These are phyloP conservation scores for Rhogogaster chlorosoma DNA, from an alignment of 2,888 invertebrate species.

Conservation along the genomic window DNA sequence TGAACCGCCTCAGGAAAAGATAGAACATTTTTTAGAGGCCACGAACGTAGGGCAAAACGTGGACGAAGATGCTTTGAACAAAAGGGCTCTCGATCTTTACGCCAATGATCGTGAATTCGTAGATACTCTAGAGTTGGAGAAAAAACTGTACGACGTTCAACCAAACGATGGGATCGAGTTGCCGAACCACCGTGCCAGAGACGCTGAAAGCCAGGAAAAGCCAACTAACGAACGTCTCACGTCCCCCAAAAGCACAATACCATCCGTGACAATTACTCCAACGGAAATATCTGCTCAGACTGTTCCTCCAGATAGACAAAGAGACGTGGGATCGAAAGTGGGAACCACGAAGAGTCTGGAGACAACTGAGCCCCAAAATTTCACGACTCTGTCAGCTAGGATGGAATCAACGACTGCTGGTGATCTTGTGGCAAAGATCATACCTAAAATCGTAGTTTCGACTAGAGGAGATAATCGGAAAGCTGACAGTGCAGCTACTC, in stretches of 20 bases:
- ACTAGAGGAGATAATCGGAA: not conserved
- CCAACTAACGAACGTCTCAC: not conserved
- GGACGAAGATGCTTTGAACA: not conserved
- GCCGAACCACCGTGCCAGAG: not conserved
- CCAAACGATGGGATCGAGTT: too few species aligned
- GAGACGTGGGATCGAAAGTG: not conserved
- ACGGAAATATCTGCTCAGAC: not conserved
- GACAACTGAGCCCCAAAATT: not conserved
- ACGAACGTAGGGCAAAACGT: not conserved
- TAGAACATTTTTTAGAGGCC: not conserved
- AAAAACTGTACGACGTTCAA: slow-evolving; percentile 20
- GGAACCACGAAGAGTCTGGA: not conserved
- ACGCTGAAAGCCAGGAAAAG: not conserved
- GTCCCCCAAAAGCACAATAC: not conserved
- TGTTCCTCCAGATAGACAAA: not conserved
- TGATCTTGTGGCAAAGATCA: not conserved
- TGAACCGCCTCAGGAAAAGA: slow-evolving; percentile 11
- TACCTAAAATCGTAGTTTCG: not conserved
- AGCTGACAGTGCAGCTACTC: not conserved
- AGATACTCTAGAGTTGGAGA: slow-evolving; percentile 6
- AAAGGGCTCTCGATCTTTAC: slow-evolving; percentile 20
- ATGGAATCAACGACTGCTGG: not conserved
- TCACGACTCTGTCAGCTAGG: not conserved
- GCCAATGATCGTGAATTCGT: slow-evolving; percentile 47
- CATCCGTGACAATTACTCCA: not conserved